A percentile compares a stretch with the other conserved stretches of the same genome.
Conservation (phyloP, 2,113 vertebrate genomes). For the Scytalopus superciliaris region DNA sequence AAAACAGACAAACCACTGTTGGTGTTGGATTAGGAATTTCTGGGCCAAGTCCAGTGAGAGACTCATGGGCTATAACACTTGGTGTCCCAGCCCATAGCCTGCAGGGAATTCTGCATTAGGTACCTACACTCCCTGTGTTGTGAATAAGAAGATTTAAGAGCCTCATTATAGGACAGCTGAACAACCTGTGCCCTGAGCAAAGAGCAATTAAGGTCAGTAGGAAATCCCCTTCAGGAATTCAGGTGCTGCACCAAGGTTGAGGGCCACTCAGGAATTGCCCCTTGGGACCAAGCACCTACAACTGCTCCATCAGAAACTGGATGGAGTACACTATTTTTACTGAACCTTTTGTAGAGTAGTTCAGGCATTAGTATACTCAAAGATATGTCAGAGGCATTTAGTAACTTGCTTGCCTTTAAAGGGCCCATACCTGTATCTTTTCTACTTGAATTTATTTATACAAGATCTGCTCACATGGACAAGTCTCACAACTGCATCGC, state of each 20-base stretch:
- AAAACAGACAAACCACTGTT: background rate
- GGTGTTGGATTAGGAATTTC: background rate
- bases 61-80: background rate
- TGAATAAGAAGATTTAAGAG: background rate
- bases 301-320: background rate
- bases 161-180: background rate
- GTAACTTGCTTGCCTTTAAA: background rate
- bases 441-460: background rate
- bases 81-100: background rate
- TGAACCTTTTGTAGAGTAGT: background rate
- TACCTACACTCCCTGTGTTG: background rate
- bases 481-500: background rate
- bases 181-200: constrained; percentile 11
- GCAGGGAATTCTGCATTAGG: background rate
- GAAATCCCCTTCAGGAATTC: background rate
- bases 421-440: background rate
- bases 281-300: background rate
- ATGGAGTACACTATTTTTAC: background rate
- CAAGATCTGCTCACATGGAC: background rate
- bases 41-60: background rate
- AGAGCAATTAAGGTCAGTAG: background rate
- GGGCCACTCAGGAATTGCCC: background rate
- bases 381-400: background rate
- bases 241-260: background rate
- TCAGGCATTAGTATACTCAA: background rate